phyloP scores from a whole-genome alignment of 2,113 vertebrate species.

The Ceyx melanurus region DNA sequence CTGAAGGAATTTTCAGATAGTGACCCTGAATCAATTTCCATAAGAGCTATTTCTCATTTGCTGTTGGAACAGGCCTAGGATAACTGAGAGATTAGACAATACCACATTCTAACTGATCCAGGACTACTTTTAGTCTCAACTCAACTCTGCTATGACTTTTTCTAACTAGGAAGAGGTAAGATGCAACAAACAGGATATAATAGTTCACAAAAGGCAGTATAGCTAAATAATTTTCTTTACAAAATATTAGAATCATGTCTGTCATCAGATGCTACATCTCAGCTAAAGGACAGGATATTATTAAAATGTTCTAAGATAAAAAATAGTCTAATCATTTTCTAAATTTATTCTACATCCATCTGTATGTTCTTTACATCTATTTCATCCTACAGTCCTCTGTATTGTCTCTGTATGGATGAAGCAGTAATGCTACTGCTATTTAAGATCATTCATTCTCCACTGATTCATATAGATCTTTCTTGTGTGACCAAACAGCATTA shows the following conservation, averaged over 20 bases:
- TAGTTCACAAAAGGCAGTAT: background rate
- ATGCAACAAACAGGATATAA: background rate
- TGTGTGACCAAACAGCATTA: background rate
- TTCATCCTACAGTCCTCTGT: background rate
- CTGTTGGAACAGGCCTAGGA: background rate
- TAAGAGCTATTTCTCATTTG: background rate
- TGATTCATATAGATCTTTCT: background rate
- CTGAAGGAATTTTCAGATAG: background rate
- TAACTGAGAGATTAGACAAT: background rate
- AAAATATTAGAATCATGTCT: background rate
- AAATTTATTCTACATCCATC: conserved; percentile 27
- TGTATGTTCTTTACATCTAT: background rate
- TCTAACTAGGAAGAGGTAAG: background rate
- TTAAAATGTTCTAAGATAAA: background rate
- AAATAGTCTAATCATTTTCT: background rate
- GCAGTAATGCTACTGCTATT: background rate
- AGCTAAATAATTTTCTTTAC: background rate
- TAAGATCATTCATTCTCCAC: background rate
- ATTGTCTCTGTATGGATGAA: background rate
- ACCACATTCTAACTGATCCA: background rate
- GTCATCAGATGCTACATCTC: background rate
- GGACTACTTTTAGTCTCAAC: background rate
- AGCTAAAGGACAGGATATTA: background rate
- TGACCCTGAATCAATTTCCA: background rate
- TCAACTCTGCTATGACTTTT: background rate